Evolutionary conservation across 2,888 invertebrate genomes (phyloP), one percentile per base, ranked within the genome.

Genomic region (Asteroscopus sphinx): DNA sequence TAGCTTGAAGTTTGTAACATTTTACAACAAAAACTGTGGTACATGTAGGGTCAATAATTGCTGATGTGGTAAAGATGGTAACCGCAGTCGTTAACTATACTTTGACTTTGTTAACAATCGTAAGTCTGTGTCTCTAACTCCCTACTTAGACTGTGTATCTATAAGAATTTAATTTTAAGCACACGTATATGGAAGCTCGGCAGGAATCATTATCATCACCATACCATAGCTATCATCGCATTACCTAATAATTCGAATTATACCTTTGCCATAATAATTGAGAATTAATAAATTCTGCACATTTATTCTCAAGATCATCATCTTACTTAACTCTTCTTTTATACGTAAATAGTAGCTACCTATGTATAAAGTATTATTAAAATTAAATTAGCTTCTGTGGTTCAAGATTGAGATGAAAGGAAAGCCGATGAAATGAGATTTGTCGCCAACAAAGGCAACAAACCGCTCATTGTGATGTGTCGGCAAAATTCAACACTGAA

Each of bases 401-500:
- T 68, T 42, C n/a, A n/a, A n/a, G n/a, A n/a, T 12, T 21, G 28
- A 40, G 63, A 68, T 68, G 44, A 63, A 66, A 70, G 40, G 28
- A n/a, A 6, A 36, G 37, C 47, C 68, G 45, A 42, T 37, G 48
- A 33, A 64, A 58, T 55, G 51, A 49, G 35, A 45, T 52, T 49
- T 51, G 54, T 71, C 65, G 64, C 52, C 46, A 48, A 48, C 45
- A 33, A 16, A 40, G 56, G 62, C 21, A 56, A 57, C 52, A 64
- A 74, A 62, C 58, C 16, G 30, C 46, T 45, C 44, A 42, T 68
- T 73, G 53, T 62, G 41, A 45, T 37, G 26, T 59, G 51, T 57
- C 47, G 62, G 62, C 57, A 64, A 75, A 77, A 79, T 63, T 68
- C 67, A 68, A 49, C 52, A 48, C 58, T 74, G 57, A 67, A 73